Conservation (phyloP, 2,888 invertebrate species). For the Gryllus longicercus region DNA sequence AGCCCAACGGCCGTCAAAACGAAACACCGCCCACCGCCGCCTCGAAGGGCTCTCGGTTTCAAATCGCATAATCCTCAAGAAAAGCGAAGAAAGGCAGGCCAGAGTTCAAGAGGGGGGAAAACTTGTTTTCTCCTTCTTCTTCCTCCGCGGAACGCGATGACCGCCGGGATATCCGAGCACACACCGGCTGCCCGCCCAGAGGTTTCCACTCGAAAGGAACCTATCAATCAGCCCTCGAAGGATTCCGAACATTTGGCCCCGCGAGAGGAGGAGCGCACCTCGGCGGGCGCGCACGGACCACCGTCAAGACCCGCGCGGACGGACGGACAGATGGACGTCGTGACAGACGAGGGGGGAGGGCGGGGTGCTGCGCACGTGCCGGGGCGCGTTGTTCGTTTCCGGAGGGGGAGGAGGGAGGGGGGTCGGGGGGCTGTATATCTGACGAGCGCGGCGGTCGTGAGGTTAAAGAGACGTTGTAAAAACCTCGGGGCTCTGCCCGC, state of each 20-base stretch:
- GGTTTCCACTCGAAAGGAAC: background rate
- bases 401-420: background rate
- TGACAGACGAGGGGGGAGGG: background rate
- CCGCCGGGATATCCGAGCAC: background rate
- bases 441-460: background rate
- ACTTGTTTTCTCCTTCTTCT: too few relatives aligned
- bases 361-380: background rate
- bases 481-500: background rate
- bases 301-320: background rate
- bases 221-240: background rate
- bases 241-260: too few relatives aligned
- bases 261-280: background rate
- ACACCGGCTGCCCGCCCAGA: background rate
- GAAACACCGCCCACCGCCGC: too few relatives aligned
- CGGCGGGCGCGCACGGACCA: background rate
- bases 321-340: constrained; percentile 1
- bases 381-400: background rate
- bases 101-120: too few relatives aligned
- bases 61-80: constrained; percentile 7
- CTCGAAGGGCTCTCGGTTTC: background rate
- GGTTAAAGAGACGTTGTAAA: constrained; percentile 17
- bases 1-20: too few relatives aligned
- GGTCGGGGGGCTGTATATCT: background rate
- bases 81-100: background rate
- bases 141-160: too few relatives aligned